These are phyloP conservation scores for Melieria picta DNA, from an alignment of 2,888 invertebrate species.

Conservation along the genomic window DNA sequence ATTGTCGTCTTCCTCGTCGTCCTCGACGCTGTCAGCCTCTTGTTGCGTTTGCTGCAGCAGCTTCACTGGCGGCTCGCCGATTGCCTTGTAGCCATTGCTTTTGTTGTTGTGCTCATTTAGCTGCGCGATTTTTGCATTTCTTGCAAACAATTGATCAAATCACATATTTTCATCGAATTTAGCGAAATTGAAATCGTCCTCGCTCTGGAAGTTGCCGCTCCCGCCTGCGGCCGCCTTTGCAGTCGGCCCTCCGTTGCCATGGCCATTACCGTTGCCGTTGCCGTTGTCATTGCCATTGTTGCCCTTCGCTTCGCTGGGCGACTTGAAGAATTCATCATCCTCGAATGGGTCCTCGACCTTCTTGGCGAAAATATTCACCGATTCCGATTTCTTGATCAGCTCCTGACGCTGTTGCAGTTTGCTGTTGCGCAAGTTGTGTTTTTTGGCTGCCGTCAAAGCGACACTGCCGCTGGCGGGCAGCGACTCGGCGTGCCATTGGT, in stretches of 20 bases:
- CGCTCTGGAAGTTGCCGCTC: slow-evolving; percentile 58
- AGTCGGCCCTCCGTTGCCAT: slow-evolving; percentile 4
- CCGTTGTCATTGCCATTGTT: slow-evolving; percentile 13
- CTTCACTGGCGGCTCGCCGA: no score
- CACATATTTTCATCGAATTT: slow-evolving; percentile 68
- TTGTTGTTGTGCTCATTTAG: slow-evolving; percentile 10
- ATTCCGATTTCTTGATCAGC: slow-evolving; percentile 86
- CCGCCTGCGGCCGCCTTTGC: slow-evolving; percentile 7
- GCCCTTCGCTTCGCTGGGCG: slow-evolving; percentile 47
- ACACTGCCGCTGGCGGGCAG: slow-evolving; percentile 32
- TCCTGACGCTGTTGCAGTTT: slow-evolving; percentile 68
- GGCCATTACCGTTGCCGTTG: slow-evolving; percentile 6
- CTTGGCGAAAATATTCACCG: slow-evolving; percentile 87
- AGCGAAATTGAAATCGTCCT: slow-evolving; percentile 64
- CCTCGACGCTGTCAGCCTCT: slow-evolving; percentile 16
- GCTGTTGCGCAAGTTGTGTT: slow-evolving; percentile 61
- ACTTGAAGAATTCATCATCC: slow-evolving; percentile 85
- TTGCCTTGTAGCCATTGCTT: neutral
- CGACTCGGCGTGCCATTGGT: slow-evolving; percentile 54
- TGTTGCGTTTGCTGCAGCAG: neutral
- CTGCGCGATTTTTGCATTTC: slow-evolving; percentile 35
- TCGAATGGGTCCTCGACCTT: slow-evolving; percentile 91
- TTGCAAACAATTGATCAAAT: slow-evolving; percentile 63
- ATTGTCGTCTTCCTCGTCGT: slow-evolving; percentile 43
- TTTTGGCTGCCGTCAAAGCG: slow-evolving; percentile 46